Evolutionary conservation across 2,888 invertebrate genomes (phyloP).

Genomic region (Lysandra bellargus): DNA sequence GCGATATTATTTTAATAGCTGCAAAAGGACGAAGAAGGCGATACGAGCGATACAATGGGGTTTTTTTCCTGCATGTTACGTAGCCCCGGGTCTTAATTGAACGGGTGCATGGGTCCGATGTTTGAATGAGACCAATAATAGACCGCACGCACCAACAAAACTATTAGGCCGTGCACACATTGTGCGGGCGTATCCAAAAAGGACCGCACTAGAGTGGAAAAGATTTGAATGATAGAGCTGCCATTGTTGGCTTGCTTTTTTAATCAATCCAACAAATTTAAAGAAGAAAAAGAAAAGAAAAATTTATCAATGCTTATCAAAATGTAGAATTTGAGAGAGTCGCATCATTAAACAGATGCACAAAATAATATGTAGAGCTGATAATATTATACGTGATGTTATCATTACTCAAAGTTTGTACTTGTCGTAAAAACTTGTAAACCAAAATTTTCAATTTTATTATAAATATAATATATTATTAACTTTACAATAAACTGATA

Average conservation of each 20-base stretch:
- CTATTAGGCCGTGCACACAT: slow-evolving; percentile 38
- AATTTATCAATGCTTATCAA: background rate
- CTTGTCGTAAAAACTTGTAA: background rate
- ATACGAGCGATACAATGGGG: slow-evolving; percentile 58
- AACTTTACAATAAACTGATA: background rate
- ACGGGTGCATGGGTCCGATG: slow-evolving; percentile 66
- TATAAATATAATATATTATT: no score
- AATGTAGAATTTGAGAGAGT: background rate
- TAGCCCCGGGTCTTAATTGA: slow-evolving; percentile 69
- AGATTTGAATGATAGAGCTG: background rate
- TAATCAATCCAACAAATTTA: background rate
- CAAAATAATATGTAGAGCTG: no score
- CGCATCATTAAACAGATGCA: no score
- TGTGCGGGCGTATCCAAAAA: background rate
- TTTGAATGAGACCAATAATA: slow-evolving; percentile 69
- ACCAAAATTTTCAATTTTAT: background rate
- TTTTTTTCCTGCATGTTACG: slow-evolving; percentile 63
- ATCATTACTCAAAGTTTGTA: background rate
- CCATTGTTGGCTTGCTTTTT: background rate
- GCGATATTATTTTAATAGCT: slow-evolving; percentile 71
- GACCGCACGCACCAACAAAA: slow-evolving; percentile 56
- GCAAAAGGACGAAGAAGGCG: slow-evolving; percentile 59
- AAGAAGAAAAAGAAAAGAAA: no score
- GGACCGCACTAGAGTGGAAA: background rate
- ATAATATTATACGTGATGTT: background rate